These are phyloP conservation scores for Acropternis orthonyx DNA, from an alignment of 2,797 vertebrate genomes.

Conservation along the genomic window DNA sequence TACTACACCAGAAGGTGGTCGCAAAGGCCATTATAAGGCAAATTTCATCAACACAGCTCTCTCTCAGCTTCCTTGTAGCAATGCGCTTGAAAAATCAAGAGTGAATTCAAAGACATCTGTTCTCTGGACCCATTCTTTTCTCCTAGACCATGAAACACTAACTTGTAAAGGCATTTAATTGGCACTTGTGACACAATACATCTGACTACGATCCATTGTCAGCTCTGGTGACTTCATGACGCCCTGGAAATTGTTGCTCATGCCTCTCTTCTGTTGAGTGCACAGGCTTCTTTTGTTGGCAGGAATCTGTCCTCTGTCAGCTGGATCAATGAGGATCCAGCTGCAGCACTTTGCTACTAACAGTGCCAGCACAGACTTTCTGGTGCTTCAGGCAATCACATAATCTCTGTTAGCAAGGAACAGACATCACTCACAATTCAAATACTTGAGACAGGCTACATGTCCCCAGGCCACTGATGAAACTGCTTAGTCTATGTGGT, in stretches of 20 bases:
- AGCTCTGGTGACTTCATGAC: constrained; percentile 60
- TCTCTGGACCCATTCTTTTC: constrained; percentile 34
- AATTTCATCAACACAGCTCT: constrained; percentile 6
- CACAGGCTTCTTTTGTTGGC: constrained; percentile 57
- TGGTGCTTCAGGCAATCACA: background rate
- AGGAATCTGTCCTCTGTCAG: constrained; percentile 9
- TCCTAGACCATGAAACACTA: constrained; percentile 48
- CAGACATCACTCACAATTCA: background rate
- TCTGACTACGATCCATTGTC: constrained; percentile 65
- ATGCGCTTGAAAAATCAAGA: constrained; percentile 48
- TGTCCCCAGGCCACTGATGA: background rate
- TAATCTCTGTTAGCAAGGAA: background rate
- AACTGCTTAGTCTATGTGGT: background rate
- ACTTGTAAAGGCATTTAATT: constrained; percentile 59
- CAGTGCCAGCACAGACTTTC: constrained; percentile 44
- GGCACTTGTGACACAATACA: constrained; percentile 47
- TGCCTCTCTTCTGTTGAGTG: background rate
- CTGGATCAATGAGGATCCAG: background rate
- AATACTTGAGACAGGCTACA: background rate
- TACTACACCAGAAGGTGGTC: constrained; percentile 1
- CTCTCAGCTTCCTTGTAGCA: constrained; percentile 29
- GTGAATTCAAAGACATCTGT: constrained; percentile 53
- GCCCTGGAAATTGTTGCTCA: constrained; percentile 54
- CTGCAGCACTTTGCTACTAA: constrained; percentile 18
- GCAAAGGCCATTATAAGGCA: background rate